phyloP scores from a whole-genome alignment of 2,113 vertebrate genomes.

The Bolborhynchus lineola region DNA sequence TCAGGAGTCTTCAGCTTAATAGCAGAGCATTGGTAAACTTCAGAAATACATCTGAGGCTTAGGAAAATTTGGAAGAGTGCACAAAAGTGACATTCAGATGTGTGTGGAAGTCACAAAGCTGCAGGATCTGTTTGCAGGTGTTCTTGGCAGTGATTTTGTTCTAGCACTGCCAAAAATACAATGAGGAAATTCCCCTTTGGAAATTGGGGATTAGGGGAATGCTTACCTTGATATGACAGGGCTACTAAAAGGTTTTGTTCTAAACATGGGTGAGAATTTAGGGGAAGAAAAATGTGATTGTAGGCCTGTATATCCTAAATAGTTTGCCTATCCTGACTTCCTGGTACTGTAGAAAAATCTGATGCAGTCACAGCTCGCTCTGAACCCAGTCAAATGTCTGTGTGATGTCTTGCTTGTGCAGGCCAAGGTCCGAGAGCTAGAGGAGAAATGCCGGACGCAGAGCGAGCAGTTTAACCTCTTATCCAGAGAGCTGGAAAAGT shows the following conservation, averaged over 20 bases:
- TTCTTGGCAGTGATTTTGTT: neutral
- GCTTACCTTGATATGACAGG: neutral
- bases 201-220: neutral
- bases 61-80: neutral
- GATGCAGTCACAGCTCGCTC: neutral
- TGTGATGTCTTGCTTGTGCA: constrained; percentile 40
- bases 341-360: neutral
- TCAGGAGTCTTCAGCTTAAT: neutral
- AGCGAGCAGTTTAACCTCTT: constrained; percentile 96
- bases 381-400: neutral
- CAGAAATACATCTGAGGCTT: neutral
- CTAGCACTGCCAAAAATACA: neutral
- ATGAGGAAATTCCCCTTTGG: neutral
- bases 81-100: neutral
- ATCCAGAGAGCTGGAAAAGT: constrained; percentile 90
- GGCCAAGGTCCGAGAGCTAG: constrained; percentile 95
- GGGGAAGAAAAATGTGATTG: neutral
- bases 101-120: neutral
- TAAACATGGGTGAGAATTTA: neutral
- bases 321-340: neutral
- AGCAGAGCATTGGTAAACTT: neutral
- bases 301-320: neutral
- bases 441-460: constrained; percentile 93
- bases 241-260: rapidly evolving
- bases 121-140: neutral